Percentiles rank a stretch among this genome's conserved stretches.
Evolutionary conservation across 2,113 vertebrate genomes (phyloP).

Genomic region (Hippolais icterina): DNA sequence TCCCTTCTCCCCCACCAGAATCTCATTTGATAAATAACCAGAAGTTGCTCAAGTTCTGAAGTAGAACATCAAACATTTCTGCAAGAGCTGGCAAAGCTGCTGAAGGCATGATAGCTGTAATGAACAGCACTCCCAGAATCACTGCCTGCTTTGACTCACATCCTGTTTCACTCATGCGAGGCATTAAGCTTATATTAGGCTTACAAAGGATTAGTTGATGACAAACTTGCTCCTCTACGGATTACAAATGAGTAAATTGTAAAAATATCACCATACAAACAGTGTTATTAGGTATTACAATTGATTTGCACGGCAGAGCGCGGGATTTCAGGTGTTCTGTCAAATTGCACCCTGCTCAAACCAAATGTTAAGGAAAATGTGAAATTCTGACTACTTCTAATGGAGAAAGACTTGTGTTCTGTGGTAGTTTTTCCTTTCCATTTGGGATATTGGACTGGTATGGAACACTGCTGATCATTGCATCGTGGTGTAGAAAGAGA

Average conservation of each 20-base stretch:
- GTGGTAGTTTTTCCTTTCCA: not conserved
- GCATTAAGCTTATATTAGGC: not conserved
- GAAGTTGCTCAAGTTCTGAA: not conserved
- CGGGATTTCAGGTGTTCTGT: not conserved
- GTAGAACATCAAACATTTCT: not conserved
- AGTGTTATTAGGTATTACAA: not conserved
- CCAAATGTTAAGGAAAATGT: not conserved
- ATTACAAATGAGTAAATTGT: not conserved
- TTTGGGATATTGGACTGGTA: not conserved
- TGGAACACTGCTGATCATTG: not conserved
- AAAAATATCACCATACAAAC: not conserved
- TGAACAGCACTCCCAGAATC: not conserved
- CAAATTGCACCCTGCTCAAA: not conserved
- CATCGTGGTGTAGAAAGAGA: not conserved
- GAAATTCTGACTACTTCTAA: not conserved
- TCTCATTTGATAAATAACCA: not conserved
- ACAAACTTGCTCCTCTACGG: not conserved
- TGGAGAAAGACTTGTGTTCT: not conserved
- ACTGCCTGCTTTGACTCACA: not conserved
- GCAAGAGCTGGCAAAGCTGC: not conserved
- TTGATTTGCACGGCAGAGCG: not conserved
- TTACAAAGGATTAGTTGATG: not conserved
- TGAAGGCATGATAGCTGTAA: not conserved
- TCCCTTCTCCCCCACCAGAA: accelerated
- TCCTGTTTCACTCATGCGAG: not conserved